Base-by-base conservation (phyloP, 2,797 vertebrate genomes). In the Anguilla marmorata region DNA sequence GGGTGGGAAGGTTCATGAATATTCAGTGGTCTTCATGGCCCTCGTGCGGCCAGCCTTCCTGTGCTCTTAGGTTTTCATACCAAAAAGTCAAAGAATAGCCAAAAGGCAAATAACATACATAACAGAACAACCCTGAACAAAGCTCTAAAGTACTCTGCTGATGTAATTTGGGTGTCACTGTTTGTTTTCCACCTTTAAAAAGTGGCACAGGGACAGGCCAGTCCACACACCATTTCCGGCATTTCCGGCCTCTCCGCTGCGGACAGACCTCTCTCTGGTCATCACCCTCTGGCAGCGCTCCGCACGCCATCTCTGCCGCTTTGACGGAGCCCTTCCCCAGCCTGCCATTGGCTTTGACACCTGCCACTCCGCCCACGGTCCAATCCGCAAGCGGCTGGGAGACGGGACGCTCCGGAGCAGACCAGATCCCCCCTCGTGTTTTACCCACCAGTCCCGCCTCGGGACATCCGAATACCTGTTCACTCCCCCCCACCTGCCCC, bases 341-440 rank as follows among this genome's bases (percentile, higher is more conserved):
- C 88, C 92, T 69, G 85, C 90, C 92, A 95, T 95, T 93, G 93
- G 92, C 93, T 95, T 91, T 33, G 85, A 91, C 91, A 91, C 90
- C 83, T 87, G 89, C 93, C 90, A 88, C 89, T 93, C 90, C 83
- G 79, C 89, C 0, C 86, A 85, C 1, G 89, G 91, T 93, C 93
- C 93, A 90, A 92, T 93, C 92, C 91, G 90, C 88, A 72, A 80
- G 90, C 84, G 86, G 90, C 54, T 89, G 80, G 82, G 90, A 92
- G 88, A 52, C 88, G 91, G 87, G 89, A 88, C 88, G 88, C 86
- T 90, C 88, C 87, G 89, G 87, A 92, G 89, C 79, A 87, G 58
- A 90, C 52, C 37, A 85, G 30, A 33, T 45, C 6, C 33, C 33
- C 86, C 86, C 85, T 90, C 86, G 63, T 72, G 76, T 85, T 33